These are phyloP conservation scores for Tamandua tetradactyla DNA, from an alignment of 2,797 vertebrate species.

Conservation along the genomic window DNA sequence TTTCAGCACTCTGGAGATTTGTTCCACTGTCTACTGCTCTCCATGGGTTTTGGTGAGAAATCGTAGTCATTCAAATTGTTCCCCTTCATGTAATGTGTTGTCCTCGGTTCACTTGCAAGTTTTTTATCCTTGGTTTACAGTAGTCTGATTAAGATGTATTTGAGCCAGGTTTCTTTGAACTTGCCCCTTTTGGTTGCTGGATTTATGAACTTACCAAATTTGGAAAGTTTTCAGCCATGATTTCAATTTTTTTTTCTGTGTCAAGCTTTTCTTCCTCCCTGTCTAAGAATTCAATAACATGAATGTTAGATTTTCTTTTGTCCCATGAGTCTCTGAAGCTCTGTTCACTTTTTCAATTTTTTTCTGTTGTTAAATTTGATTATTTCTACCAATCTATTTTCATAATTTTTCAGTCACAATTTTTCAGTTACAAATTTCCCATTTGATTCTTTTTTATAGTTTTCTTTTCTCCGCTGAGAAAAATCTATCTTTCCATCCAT, in stretches of 20 bases:
- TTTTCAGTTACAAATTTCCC: constrained; percentile 10
- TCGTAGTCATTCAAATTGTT: not conserved
- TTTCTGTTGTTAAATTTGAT: not conserved
- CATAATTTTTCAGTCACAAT: not conserved
- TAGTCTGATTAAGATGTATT: constrained; percentile 36
- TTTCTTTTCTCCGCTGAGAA: constrained; percentile 39
- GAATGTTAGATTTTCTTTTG: not conserved
- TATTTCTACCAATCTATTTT: constrained; percentile 17
- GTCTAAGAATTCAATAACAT: not conserved
- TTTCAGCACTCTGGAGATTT: not conserved
- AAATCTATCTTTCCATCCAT: not conserved
- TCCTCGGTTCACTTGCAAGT: constrained; percentile 1
- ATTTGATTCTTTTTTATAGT: not conserved
- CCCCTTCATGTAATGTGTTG: not conserved
- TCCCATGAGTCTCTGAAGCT: not conserved
- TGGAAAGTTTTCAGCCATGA: not conserved
- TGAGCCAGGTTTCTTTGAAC: constrained; percentile 40
- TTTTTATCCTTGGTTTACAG: not conserved
- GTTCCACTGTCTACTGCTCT: not conserved
- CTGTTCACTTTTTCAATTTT: not conserved
- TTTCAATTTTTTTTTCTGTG: not conserved
- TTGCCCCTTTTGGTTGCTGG: not conserved
- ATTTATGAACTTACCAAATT: constrained; percentile 29
- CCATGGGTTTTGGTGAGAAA: constrained; percentile 8
- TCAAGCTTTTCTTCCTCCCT: not conserved